These are phyloP conservation scores for Habroteleia sp. DNA, from an alignment of 2,888 invertebrate genomes.

Conservation along the genomic window DNA sequence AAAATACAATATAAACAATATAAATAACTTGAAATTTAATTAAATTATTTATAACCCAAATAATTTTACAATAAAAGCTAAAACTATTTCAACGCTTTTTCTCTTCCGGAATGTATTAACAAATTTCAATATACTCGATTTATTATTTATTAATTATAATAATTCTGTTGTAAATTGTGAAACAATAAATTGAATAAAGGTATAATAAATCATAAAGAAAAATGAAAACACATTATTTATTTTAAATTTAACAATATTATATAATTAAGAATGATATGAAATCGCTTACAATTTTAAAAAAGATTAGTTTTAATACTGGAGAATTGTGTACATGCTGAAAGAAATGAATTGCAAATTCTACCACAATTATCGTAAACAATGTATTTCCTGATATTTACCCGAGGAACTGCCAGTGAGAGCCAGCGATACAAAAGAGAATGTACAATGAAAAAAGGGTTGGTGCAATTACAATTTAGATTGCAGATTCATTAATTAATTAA, in stretches of 20 bases:
- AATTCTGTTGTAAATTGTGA: too few species aligned
- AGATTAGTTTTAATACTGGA: constrained; percentile 17
- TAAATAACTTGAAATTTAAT: too few species aligned
- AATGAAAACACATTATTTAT: too few species aligned
- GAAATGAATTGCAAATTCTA: constrained; percentile 49
- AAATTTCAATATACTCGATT: too few species aligned
- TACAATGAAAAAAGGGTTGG: constrained; percentile 5
- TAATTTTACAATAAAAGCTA: too few species aligned
- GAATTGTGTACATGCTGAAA: constrained; percentile 21
- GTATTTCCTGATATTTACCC: constrained; percentile 43
- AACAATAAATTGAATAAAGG: too few species aligned
- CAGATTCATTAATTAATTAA: constrained; percentile 16
- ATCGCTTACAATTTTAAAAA: constrained; percentile 29
- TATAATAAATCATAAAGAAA: too few species aligned
- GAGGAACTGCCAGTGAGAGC: constrained; percentile 1
- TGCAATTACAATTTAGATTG: constrained; percentile 14
- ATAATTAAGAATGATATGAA: constrained; percentile 7
- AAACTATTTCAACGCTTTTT: too few species aligned
- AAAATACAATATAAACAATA: too few species aligned
- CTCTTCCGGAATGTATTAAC: too few species aligned
- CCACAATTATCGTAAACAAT: constrained; percentile 53
- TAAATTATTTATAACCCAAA: background rate
- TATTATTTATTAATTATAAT: too few species aligned
- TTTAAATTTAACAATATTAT: constrained; percentile 1
- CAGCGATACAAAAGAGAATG: constrained; percentile 5